Evolutionary conservation across 2,113 vertebrate genomes (phyloP).

Genomic region (Rhinopithecus roxellana): DNA sequence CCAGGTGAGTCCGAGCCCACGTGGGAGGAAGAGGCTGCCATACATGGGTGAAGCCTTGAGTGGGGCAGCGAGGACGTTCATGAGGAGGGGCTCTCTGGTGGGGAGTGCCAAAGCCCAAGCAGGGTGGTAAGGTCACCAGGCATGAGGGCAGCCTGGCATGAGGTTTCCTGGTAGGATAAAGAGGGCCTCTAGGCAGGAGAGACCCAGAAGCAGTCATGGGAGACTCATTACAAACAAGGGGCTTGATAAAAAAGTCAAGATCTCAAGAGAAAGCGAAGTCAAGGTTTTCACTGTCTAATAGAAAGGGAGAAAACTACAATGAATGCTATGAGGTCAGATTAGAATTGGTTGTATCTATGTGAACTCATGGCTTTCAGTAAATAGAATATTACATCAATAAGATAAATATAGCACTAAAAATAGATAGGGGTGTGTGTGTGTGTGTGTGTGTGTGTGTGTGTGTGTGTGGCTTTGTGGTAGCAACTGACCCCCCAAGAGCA

Average conservation of each 20-base stretch:
- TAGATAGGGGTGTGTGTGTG: not conserved
- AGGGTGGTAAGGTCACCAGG: rapidly evolving
- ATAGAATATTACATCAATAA: not conserved
- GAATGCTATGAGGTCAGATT: not conserved
- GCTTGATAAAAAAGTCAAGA: not conserved
- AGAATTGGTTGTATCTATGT: not conserved
- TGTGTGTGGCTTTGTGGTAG: not conserved
- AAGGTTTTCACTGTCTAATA: not conserved
- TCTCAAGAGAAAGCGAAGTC: not conserved
- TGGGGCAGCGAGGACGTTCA: not conserved
- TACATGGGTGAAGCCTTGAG: not conserved
- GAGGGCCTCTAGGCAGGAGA: too few species aligned
- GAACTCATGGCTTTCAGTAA: not conserved
- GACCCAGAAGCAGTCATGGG: not conserved
- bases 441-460: too few species aligned
- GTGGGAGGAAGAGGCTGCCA: not conserved
- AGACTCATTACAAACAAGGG: not conserved
- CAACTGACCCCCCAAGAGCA: not conserved
- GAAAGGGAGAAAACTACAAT: not conserved
- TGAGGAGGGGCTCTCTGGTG: not conserved
- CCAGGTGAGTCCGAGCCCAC: not conserved
- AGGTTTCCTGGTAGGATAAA: not conserved
- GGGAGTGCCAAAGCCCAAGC: not conserved
- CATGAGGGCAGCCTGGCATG: not conserved
- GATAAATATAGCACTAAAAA: not conserved